Conservation (phyloP, 2,888 invertebrate species). For the Schizotus pectinicornis region DNA sequence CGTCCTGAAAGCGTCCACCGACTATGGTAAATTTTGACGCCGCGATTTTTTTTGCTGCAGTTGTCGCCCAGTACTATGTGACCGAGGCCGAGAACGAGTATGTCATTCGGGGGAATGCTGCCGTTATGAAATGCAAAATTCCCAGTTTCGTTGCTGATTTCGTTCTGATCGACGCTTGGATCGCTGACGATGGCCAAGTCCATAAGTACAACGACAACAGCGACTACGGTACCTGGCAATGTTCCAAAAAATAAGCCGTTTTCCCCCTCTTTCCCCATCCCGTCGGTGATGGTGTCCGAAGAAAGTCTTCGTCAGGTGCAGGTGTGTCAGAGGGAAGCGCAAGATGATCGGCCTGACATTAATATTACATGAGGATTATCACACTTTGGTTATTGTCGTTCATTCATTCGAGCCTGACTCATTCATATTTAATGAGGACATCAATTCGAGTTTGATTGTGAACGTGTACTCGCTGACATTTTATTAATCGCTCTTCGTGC, state of each 20-base stretch:
- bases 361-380: background rate
- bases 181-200: conserved; percentile 76
- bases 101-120: conserved; percentile 90
- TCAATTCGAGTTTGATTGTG: background rate
- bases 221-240: conserved; percentile 61
- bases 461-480: background rate
- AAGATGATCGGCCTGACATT: background rate
- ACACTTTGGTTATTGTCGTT: too few species aligned
- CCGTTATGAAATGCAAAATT: conserved; percentile 92
- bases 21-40: conserved; percentile 60
- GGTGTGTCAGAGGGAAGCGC: background rate
- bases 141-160: conserved; percentile 94
- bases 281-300: background rate
- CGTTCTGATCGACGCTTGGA: conserved; percentile 85
- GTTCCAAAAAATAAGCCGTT: background rate
- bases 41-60: conserved; percentile 64
- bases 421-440: conserved; percentile 1
- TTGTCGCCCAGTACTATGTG: conserved; percentile 87
- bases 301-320: background rate
- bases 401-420: background rate
- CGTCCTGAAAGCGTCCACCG: conserved; percentile 58
- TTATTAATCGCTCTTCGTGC: background rate
- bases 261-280: background rate
- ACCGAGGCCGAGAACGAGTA: conserved; percentile 94
- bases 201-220: conserved; percentile 66